phyloP scores from a whole-genome alignment of 2,797 vertebrate genomes.

The Betta splendens region DNA sequence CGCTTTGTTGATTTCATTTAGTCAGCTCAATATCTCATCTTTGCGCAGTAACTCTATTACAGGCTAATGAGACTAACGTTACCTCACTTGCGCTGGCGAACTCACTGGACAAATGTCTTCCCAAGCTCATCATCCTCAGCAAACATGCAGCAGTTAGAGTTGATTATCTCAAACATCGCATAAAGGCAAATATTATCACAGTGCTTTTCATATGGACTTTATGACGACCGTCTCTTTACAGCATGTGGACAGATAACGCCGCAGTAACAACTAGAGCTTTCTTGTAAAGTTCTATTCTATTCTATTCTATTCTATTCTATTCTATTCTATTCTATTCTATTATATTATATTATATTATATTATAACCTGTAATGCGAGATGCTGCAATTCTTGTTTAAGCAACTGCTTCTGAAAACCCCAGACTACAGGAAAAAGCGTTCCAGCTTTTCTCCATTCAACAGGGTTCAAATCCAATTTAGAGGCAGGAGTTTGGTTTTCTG shows the following conservation, averaged over 20 bases:
- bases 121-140: neutral
- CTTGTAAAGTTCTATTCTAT: no score
- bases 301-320: no score
- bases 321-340: no score
- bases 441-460: neutral
- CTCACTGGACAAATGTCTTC: slow-evolving; percentile 4
- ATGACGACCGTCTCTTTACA: neutral
- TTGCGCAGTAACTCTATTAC: slow-evolving; percentile 25
- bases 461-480: neutral
- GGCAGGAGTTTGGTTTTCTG: neutral
- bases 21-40: slow-evolving; percentile 48
- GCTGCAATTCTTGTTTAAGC: no score
- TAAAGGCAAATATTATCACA: neutral
- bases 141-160: slow-evolving; percentile 2
- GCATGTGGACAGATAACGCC: slow-evolving; percentile 7
- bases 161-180: slow-evolving; percentile 10
- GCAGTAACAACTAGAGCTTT: no score
- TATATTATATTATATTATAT: no score
- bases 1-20: slow-evolving; percentile 56
- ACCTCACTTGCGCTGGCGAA: slow-evolving; percentile 25
- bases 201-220: neutral
- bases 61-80: slow-evolving; percentile 26
- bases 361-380: no score
- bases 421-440: neutral
- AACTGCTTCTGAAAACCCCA: slow-evolving; percentile 6